A percentile compares a stretch with the other conserved stretches of the same genome.
Evolutionary conservation across 2,888 invertebrate species (phyloP).

Genomic region (Branchellion lobata): DNA sequence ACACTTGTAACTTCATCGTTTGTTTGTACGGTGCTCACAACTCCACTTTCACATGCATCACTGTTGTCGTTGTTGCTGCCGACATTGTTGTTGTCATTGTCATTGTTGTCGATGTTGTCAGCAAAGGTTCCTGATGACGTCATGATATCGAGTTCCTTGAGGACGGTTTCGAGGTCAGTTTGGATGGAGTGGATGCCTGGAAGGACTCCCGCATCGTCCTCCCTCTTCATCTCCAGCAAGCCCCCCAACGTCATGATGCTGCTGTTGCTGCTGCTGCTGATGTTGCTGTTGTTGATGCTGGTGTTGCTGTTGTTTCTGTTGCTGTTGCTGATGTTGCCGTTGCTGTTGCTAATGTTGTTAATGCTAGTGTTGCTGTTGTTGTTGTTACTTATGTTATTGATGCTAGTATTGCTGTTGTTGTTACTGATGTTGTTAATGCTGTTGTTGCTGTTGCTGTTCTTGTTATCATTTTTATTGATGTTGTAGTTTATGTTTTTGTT

Average conservation of each 20-base stretch:
- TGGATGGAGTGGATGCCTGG: background rate
- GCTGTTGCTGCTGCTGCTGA: too few species aligned
- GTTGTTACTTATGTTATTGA: too few species aligned
- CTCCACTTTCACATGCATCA: too few species aligned
- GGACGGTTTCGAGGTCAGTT: conserved; percentile 18
- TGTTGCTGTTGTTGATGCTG: background rate
- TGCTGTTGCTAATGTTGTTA: too few species aligned
- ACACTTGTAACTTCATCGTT: too few species aligned
- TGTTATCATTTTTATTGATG: background rate
- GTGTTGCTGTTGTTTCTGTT: background rate
- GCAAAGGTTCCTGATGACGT: background rate
- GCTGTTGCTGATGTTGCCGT: background rate
- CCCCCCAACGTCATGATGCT: background rate
- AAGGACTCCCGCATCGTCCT: too few species aligned
- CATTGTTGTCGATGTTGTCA: background rate
- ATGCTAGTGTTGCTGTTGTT: too few species aligned
- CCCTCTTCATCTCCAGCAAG: conserved; percentile 7
- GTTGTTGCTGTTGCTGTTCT: background rate
- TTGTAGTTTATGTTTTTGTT: too few species aligned
- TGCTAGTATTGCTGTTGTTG: too few species aligned
- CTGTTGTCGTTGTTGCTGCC: background rate
- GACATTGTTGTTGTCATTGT: background rate
- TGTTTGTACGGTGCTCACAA: too few species aligned
- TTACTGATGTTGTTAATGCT: background rate
- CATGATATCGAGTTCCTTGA: conserved; percentile 27